Evolutionary conservation across 2,113 vertebrate genomes (phyloP).

Genomic region (Smithornis capensis): DNA sequence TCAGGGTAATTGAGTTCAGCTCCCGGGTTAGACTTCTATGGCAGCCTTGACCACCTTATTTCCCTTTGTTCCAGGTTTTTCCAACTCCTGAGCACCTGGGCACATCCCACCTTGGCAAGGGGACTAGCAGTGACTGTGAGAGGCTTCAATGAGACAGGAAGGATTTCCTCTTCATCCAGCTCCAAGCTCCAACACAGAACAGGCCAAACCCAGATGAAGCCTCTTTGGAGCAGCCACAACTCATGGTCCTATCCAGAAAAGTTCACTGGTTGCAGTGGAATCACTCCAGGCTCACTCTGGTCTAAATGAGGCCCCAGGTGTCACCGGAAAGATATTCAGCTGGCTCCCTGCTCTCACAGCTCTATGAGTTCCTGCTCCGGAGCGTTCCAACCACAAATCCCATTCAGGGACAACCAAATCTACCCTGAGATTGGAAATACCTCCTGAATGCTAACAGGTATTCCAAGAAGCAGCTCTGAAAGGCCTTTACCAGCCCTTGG

Average conservation of each 20-base stretch:
- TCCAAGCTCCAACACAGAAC: neutral
- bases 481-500: neutral
- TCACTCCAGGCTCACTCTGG: accelerated
- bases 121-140: neutral
- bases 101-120: neutral
- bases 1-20: neutral
- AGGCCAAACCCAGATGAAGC: neutral
- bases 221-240: neutral
- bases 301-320: neutral
- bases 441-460: neutral
- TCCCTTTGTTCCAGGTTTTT: neutral
- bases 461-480: neutral
- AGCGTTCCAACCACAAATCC: neutral
- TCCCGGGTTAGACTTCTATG: neutral
- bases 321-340: neutral
- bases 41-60: neutral
- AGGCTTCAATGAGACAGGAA: neutral
- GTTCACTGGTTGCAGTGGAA: neutral
- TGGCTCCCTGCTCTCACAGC: neutral
- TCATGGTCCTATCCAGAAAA: neutral
- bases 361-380: neutral
- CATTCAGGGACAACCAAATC: neutral
- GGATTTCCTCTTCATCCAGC: neutral
- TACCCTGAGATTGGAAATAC: neutral
- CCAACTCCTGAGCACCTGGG: neutral